Evolutionary conservation across 2,797 vertebrate genomes (phyloP), one percentile per base, ranked within the genome.

Genomic region (Pterois miles): DNA sequence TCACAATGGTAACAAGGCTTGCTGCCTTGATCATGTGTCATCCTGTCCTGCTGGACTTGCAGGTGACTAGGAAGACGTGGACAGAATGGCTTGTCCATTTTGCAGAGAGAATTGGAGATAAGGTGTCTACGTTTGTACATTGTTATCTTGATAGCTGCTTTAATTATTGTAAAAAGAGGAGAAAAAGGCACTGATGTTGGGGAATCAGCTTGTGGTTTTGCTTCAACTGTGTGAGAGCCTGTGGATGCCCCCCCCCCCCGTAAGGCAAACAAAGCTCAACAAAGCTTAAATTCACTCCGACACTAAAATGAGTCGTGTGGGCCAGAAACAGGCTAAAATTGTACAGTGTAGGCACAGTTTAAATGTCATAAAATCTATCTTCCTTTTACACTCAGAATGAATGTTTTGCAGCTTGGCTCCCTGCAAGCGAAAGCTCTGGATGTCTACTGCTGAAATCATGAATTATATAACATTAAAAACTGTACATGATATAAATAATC

Each of bases 401-500:
- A 40, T 54, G 31, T 54, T 65, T 68, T 71, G 46, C 46, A 74
- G 43, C 36, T 27, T 18, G 8, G n/a, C 43, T 48, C 43, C 43
- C 43, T n/a, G 43, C 43, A 48, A 48, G n/a, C 40, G 36, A 66
- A 80, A 38, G 6, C 11, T 8, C 27, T 33, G 5, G 14, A 12
- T 8, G 11, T 54, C n/a, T 23, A 20, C 34, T 20, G 23, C 9
- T 74, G 5, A 77, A 52, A 25, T 8, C 53, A 43, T 18, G 11
- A 18, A n/a, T 62, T 40, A 57, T 8, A 31, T 22, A 18, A 27
- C 46, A 59, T 64, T 56, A 4, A 58, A 36, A 76, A 64, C 11
- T 50, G 31, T 5, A 36, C 8, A 14, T 40, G 73, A 71, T 2
- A 2, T 16, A 43, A 65, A 48, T 63, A 56, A n/a, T 84, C 81